Percentiles rank a stretch among this genome's conserved stretches.
Conservation (phyloP, 2,888 invertebrate genomes). For the Hipparchia semele region DNA sequence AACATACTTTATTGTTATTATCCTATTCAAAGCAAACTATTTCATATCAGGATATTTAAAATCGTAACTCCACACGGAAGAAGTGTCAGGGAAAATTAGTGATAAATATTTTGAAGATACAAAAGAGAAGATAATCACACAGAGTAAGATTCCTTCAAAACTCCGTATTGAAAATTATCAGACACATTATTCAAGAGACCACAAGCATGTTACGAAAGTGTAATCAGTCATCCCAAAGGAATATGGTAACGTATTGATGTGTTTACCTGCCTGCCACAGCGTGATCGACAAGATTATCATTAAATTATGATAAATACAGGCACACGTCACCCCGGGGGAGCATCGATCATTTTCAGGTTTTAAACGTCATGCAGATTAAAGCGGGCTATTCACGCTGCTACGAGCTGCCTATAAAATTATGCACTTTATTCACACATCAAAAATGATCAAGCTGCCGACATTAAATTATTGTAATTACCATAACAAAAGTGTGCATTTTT, state of each 20-base stretch:
- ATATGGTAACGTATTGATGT: conserved; percentile 2
- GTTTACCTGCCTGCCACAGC: conserved; percentile 3
- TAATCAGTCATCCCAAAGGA: conserved; percentile 9
- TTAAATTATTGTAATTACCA: too few relatives aligned
- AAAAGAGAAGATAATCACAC: neutral
- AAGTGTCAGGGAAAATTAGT: too few relatives aligned
- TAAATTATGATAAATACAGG: conserved; percentile 18
- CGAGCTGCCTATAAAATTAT: neutral
- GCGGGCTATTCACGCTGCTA: too few relatives aligned
- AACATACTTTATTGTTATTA: too few relatives aligned
- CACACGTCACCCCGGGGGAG: neutral
- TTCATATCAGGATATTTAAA: too few relatives aligned
- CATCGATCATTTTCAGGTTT: conserved; percentile 17
- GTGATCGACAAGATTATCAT: conserved; percentile 16
- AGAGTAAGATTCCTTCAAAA: neutral
- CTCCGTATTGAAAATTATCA: neutral
- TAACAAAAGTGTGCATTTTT: too few relatives aligned
- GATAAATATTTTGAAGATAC: neutral
- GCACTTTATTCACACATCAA: neutral
- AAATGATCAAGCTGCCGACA: too few relatives aligned
- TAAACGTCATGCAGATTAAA: conserved; percentile 9
- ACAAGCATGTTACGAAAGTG: neutral
- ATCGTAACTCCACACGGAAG: too few relatives aligned
- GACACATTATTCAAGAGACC: neutral
- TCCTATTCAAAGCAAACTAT: too few relatives aligned